These are phyloP conservation scores for Amblyopsis hoosieri DNA, from an alignment of 2,797 vertebrate species.

Conservation along the genomic window DNA sequence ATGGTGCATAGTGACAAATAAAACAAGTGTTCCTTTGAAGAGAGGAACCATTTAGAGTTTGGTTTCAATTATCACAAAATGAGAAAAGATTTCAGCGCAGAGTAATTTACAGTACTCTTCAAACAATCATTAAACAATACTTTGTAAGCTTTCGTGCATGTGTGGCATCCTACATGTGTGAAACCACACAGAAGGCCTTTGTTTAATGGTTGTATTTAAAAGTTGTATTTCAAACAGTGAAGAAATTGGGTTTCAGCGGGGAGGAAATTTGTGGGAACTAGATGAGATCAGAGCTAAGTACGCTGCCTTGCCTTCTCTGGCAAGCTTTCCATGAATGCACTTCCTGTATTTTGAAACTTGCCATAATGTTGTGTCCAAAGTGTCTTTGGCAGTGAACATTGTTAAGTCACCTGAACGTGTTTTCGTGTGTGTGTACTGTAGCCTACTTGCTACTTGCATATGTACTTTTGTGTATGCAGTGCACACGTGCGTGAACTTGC, in stretches of 20 bases:
- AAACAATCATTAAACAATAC: conserved; percentile 37
- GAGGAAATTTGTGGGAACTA: background rate
- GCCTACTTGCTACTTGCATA: conserved; percentile 24
- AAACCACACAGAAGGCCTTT: conserved; percentile 38
- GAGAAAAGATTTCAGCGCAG: conserved; percentile 40
- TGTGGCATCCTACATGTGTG: conserved; percentile 32
- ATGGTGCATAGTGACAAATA: conserved; percentile 64
- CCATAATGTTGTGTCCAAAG: conserved; percentile 47
- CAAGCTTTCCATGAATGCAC: conserved; percentile 47
- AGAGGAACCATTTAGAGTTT: conserved; percentile 48
- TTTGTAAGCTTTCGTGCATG: conserved; percentile 34
- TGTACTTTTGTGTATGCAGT: conserved; percentile 21
- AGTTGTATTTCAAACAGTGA: too few relatives aligned
- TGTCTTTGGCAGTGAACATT: conserved; percentile 54
- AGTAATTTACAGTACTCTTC: conserved; percentile 52
- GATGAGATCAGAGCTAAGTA: conserved; percentile 52
- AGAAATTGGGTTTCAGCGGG: background rate
- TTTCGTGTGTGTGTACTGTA: conserved; percentile 9
- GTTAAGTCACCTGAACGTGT: conserved; percentile 59
- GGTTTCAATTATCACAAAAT: conserved; percentile 43
- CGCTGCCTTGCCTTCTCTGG: conserved; percentile 17
- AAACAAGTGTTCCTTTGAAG: conserved; percentile 51
- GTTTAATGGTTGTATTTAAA: conserved; percentile 18
- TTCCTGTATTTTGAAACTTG: conserved; percentile 55
- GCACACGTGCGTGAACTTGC: conserved; percentile 1